Evolutionary conservation across 92 coral and sea anemone species (phyloP).

Genomic region (Ricordea florida): DNA sequence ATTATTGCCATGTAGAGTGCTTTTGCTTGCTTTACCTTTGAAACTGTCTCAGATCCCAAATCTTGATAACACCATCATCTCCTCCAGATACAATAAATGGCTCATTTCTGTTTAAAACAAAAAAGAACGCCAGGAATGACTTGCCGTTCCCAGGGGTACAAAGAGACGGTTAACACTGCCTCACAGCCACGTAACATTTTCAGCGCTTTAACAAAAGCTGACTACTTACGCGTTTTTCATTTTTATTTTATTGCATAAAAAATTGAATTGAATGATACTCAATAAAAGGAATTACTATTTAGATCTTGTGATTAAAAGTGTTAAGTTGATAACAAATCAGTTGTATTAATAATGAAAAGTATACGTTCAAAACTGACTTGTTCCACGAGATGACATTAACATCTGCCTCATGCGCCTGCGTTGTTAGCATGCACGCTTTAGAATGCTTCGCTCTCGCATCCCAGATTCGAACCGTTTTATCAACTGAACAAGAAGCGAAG

Average conservation of each 20-base stretch:
- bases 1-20: no score
- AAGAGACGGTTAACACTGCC: no score
- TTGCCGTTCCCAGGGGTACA: no score
- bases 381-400: conserved; percentile 98
- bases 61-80: conserved; percentile 93
- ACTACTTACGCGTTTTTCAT: no score
- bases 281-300: no score
- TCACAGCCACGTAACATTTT: no score
- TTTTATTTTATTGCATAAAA: no score
- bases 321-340: neutral
- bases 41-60: conserved; percentile 98
- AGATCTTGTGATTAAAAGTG: neutral
- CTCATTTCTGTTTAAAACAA: conserved; percentile 70
- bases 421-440: conserved; percentile 92
- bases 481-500: conserved; percentile 96
- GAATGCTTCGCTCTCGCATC: conserved; percentile 93
- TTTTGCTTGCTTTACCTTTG: conserved; percentile 91
- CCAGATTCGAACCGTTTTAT: conserved; percentile 89
- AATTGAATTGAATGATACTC: no score
- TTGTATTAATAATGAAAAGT: neutral
- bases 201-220: no score
- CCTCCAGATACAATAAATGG: conserved; percentile 96
- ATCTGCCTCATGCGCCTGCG: conserved; percentile 93
- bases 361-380: conserved; percentile 45
- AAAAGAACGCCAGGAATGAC: no score